Percentiles rank a stretch among this genome's conserved stretches.
Evolutionary conservation across 2,113 vertebrate genomes (phyloP).

Genomic region (Benitochromis conjunctus): DNA sequence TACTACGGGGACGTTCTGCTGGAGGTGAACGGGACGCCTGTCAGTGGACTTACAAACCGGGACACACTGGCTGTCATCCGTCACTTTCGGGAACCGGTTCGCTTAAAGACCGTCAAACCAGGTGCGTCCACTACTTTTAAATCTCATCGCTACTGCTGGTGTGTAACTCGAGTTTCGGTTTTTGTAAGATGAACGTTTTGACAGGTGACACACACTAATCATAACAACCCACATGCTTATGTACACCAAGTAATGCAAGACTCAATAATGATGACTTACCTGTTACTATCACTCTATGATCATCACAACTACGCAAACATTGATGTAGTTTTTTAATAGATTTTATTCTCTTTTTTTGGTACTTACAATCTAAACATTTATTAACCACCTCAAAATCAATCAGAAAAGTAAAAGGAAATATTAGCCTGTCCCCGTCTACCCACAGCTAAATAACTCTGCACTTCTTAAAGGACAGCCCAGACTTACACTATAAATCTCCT

Average conservation of each 20-base stretch:
- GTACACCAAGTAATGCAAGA: not conserved
- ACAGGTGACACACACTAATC: not conserved
- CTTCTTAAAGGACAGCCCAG: not conserved
- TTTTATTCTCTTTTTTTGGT: not conserved
- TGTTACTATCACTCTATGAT: not conserved
- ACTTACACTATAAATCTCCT: not conserved
- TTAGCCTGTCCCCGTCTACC: not conserved
- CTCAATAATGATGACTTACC: not conserved
- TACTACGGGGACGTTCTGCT: constrained; percentile 87
- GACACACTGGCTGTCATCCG: constrained; percentile 92
- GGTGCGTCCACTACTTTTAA: constrained; percentile 66
- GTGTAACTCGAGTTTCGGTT: constrained; percentile 6
- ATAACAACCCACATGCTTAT: not conserved
- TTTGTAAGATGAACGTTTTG: not conserved
- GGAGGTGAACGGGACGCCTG: constrained; percentile 95
- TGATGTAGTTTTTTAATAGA: not conserved
- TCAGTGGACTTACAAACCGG: constrained; percentile 92
- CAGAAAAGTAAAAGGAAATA: not conserved
- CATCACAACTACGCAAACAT: not conserved
- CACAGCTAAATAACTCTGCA: not conserved
- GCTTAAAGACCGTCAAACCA: constrained; percentile 91
- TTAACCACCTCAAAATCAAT: not conserved
- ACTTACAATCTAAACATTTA: not conserved
- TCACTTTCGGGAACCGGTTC: constrained; percentile 92
- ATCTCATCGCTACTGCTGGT: not conserved